phyloP scores from a whole-genome alignment of 2,113 vertebrate species.

The Otocyon megalotis region DNA sequence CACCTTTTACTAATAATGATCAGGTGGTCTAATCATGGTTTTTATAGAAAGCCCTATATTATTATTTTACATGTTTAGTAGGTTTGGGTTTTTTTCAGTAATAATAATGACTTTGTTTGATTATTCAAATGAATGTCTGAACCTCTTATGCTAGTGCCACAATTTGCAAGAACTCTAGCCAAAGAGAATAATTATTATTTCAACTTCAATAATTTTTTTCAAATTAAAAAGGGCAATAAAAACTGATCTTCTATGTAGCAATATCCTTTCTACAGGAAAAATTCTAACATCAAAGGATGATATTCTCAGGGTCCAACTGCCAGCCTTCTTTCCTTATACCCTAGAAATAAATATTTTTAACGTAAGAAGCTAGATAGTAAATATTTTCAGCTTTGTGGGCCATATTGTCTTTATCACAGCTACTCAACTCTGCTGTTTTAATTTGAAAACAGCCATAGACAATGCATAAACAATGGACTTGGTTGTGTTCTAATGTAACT shows the following conservation, averaged over 20 bases:
- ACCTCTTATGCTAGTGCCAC: background rate
- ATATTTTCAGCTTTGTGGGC: constrained; percentile 15
- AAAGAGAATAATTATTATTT: constrained; percentile 10
- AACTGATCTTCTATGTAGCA: background rate
- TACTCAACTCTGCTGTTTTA: background rate
- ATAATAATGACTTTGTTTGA: background rate
- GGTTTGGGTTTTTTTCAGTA: background rate
- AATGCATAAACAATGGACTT: background rate
- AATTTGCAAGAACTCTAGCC: background rate
- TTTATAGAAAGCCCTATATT: background rate
- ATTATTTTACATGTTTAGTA: background rate
- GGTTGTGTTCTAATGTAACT: background rate
- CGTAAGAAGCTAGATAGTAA: background rate
- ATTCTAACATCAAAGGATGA: background rate
- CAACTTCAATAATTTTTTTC: background rate
- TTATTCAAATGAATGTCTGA: background rate
- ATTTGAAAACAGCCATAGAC: background rate
- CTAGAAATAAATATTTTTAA: background rate
- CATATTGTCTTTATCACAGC: background rate
- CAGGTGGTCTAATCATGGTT: background rate
- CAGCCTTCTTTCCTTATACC: background rate
- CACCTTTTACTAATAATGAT: background rate
- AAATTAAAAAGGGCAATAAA: background rate
- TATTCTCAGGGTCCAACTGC: background rate
- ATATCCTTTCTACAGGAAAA: background rate